A percentile compares a stretch with the other conserved stretches of the same genome.
phyloP scores from a whole-genome alignment of 2,797 vertebrate genomes.

The Tapera naevia region DNA sequence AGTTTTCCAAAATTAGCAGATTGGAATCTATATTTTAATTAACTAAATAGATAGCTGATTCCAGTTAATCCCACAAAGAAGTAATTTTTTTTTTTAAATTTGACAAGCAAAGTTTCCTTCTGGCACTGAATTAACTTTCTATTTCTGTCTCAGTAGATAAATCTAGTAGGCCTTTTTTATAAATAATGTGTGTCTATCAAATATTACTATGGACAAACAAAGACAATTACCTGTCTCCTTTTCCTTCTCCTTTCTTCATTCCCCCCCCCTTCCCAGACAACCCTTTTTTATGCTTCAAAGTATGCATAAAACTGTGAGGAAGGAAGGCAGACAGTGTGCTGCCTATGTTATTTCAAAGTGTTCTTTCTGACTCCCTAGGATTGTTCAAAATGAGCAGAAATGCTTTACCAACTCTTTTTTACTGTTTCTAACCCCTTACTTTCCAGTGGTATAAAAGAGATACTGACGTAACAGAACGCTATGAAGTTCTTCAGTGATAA shows the following conservation, averaged over 20 bases:
- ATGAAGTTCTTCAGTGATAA: not conserved
- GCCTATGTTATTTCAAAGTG: not conserved
- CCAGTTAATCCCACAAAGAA: not conserved
- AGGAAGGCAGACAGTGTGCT: not conserved
- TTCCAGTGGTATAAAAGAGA: not conserved
- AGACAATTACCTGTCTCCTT: not conserved
- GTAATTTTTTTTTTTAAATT: not conserved
- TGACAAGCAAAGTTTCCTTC: not conserved
- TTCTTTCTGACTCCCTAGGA: not conserved
- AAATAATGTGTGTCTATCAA: not conserved
- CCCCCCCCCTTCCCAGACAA: not conserved
- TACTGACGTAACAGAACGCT: not conserved
- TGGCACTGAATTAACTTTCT: not conserved
- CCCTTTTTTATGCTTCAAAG: not conserved
- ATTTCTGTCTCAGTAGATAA: not conserved
- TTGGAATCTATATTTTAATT: not conserved
- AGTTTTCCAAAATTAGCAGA: not conserved
- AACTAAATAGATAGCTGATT: not conserved
- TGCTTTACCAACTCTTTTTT: not conserved
- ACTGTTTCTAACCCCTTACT: not conserved
- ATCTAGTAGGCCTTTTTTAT: not conserved
- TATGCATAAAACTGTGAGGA: not conserved
- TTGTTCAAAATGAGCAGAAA: not conserved
- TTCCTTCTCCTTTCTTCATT: not conserved
- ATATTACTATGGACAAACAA: not conserved